Evolutionary conservation across 2,797 vertebrate genomes (phyloP).

Genomic region (Potorous gilbertii): DNA sequence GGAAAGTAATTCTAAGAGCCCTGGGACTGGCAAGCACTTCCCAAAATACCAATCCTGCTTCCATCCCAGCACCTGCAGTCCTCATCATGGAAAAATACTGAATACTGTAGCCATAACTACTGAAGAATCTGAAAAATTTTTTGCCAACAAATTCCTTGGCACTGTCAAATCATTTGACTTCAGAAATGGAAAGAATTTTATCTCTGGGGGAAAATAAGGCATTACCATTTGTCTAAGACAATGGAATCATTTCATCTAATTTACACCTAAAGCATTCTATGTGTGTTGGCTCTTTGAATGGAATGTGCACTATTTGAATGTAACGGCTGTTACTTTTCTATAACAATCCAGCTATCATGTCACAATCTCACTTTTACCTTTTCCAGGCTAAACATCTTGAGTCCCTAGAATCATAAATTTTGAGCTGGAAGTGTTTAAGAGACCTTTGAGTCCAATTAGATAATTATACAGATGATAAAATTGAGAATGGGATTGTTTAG

Average conservation of each 20-base stretch:
- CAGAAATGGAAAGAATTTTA: neutral
- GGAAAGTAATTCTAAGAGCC: neutral
- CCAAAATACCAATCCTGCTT: neutral
- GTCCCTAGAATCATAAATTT: neutral
- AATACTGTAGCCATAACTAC: neutral
- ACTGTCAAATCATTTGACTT: neutral
- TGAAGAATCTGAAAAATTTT: neutral
- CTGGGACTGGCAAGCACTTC: neutral
- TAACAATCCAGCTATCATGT: neutral
- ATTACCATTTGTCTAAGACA: neutral
- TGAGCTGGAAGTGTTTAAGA: neutral
- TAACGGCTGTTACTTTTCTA: neutral
- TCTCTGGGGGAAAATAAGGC: no score
- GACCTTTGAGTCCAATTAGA: neutral
- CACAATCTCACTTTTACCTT: neutral
- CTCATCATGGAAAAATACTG: neutral
- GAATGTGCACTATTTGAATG: neutral
- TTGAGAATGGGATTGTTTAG: neutral
- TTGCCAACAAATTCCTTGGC: neutral
- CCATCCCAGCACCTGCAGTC: neutral
- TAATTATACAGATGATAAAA: neutral
- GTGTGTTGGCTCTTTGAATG: neutral
- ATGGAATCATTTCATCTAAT: neutral
- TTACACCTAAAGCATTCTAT: neutral
- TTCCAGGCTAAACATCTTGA: neutral